These are phyloP conservation scores for Parotocinclus haroldoi DNA, from an alignment of 2,797 vertebrate genomes.

Conservation along the genomic window DNA sequence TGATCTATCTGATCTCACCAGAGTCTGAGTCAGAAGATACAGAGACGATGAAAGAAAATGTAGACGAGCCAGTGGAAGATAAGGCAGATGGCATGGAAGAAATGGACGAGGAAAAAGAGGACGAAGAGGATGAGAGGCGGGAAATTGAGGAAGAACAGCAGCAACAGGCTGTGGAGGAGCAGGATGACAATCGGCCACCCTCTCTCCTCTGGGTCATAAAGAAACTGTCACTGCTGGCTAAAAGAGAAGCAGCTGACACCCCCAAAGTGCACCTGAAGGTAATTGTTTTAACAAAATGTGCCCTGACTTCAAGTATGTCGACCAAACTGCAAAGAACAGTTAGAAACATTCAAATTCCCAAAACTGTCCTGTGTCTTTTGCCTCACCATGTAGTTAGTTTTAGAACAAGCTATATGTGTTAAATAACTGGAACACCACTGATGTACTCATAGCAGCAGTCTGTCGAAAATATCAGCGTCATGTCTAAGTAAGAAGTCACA, in stretches of 20 bases:
- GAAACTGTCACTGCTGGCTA: conserved; percentile 82
- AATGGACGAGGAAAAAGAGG: conserved; percentile 29
- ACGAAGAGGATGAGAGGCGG: conserved; percentile 39
- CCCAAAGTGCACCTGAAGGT: conserved; percentile 88
- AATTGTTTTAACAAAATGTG: no score
- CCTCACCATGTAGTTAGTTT: no score
- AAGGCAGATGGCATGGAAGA: conserved; percentile 29
- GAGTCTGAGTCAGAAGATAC: conserved; percentile 58
- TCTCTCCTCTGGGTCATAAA: conserved; percentile 89
- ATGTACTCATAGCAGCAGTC: no score
- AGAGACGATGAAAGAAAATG: no score
- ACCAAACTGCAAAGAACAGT: no score
- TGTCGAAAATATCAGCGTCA: no score
- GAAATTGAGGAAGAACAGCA: conserved; percentile 14
- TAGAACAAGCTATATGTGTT: no score
- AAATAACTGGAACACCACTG: no score
- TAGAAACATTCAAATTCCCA: no score
- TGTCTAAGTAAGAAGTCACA: no score
- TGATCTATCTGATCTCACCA: conserved; percentile 84
- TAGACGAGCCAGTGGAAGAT: conserved; percentile 22
- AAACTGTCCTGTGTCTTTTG: no score
- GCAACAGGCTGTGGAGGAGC: conserved; percentile 50
- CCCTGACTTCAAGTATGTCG: no score
- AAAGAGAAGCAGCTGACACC: conserved; percentile 84
- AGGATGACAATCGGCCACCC: conserved; percentile 68